Evolutionary conservation across 2,888 invertebrate genomes (phyloP), one percentile per base, ranked within the genome.

Genomic region (Trachelus troglodyta): DNA sequence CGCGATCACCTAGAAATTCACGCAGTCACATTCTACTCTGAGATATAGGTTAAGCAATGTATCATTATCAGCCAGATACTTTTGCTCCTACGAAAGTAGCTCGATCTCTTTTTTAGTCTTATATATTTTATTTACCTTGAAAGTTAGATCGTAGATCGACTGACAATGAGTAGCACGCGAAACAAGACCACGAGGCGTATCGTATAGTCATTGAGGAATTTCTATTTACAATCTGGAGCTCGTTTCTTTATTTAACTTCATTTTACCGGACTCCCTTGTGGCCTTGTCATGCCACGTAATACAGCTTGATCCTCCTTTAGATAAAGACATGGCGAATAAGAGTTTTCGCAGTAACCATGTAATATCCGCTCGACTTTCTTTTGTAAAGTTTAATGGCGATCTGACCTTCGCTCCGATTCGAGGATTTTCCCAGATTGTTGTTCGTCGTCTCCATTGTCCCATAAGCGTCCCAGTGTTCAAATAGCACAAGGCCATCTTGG

Each of bases 1-100:
- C 79, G 76, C 78, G 73, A 77, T 82, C 79, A 68, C 56, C 35
- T 73, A 34, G 76, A 75, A 80, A 79, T 73, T 79, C 76, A 82
- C 79, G 75, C 80, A 79, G 69, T 40, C 74, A 71, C 79, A 78
- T 79, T 80, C 76, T 75, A 69, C 76, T 76, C 71, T 40, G 37
- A 40, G 78, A 83, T 83, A 80, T 82, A 79, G 83, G 83, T 83
- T 83, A 84, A 83, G 81, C 76, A 56, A 56, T 56, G 23, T 9
- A 23, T 23, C 9, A 56, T 23, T 23, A 56, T 56, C 23, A 23
- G 40, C 15, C 40, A 56, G 40, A 56, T 56, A 56, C 40, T 15
- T 23, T 56, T 40, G 15, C 15, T 40, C 23, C 1, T 4, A 40
- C 23, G 40, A 40, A 15, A 40, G 23, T 23, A 56, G 6, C 23